Evolutionary conservation across 2,113 vertebrate genomes (phyloP), one percentile per base, ranked within the genome.

Genomic region (Vidua macroura): DNA sequence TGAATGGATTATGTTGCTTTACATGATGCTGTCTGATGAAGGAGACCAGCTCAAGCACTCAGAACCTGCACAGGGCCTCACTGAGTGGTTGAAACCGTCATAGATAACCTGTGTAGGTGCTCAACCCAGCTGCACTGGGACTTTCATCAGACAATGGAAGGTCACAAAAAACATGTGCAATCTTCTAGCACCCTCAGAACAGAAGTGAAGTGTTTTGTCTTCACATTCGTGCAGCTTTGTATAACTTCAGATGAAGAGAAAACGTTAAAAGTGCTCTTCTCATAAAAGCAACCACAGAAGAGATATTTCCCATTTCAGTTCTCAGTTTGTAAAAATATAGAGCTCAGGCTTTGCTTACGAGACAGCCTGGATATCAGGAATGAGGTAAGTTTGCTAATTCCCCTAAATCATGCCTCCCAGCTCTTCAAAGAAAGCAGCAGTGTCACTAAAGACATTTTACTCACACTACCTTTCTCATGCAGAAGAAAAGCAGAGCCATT

Each of bases 401-500:
- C 78, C 15, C 33, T 64, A 75, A 88, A 56, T 33, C 35, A 41
- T 11, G 28, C 13, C 23, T 86, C 48, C 55, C 21, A 15, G 46
- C 64, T 69, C 53, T 82, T 69, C 46, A 92, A 11, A 87, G 49
- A 56, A 93, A 86, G 39, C 7, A 27, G 28, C 33, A 75, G 24
- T 35, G 18, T 76, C 28, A 37, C 39, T 58, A 25, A 75, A 49
- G 73, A 37, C 8, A 21, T 49, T 55, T 10, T 74, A 28, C 39
- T 56, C 16, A 9, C 23, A 46, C 21, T 25, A 13, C 31, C 11
- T 73, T 75, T 79, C 31, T 84, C 60, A 53, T 2, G 2, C 18
- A 70, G 35, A 90, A 66, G 41, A 83, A 46, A 82, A 69, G 46
- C 75, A 76, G 75, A 90, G 33, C 79, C 62, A 58, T 86, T 76